A percentile compares a stretch with the other conserved stretches of the same genome.
These are phyloP conservation scores for Thamnophis sirtalis DNA, from an alignment of 2,113 vertebrate species.

Conservation along the genomic window DNA sequence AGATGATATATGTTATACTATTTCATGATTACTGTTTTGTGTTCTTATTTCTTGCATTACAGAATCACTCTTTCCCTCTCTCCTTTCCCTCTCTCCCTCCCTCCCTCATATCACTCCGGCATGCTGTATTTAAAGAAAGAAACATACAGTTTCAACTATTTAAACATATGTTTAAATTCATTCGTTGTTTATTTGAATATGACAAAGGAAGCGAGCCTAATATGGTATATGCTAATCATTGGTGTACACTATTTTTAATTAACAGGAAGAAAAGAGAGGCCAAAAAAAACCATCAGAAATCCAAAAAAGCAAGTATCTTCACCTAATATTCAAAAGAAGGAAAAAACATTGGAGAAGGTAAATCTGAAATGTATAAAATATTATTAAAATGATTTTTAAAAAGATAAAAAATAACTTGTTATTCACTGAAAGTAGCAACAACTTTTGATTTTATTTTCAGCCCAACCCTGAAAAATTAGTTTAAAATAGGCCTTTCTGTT, in stretches of 20 bases:
- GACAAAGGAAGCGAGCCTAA: neutral
- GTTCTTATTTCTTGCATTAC: neutral
- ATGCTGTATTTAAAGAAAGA: neutral
- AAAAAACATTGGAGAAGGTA: slow-evolving; percentile 86
- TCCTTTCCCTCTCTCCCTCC: too few species aligned
- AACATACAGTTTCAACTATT: neutral
- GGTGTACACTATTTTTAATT: neutral
- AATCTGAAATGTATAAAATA: neutral
- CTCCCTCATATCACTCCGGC: neutral
- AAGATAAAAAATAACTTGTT: neutral
- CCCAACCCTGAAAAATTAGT: neutral
- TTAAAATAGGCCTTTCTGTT: neutral
- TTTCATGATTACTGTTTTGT: neutral
- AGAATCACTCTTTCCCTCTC: neutral
- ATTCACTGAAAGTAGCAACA: neutral
- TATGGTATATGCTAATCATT: neutral
- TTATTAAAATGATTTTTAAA: neutral
- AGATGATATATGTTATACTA: neutral
- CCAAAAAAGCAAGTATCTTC: slow-evolving; percentile 87
- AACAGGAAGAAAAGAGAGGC: slow-evolving; percentile 78
- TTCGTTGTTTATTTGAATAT: neutral
- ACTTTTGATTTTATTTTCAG: neutral
- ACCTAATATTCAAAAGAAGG: slow-evolving; percentile 85
- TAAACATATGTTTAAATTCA: neutral
- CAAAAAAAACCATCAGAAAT: slow-evolving; percentile 80